A percentile compares a stretch with the other conserved stretches of the same genome.
These are phyloP conservation scores for Aphidius colemani DNA, from an alignment of 2,888 invertebrate species.

Conservation along the genomic window DNA sequence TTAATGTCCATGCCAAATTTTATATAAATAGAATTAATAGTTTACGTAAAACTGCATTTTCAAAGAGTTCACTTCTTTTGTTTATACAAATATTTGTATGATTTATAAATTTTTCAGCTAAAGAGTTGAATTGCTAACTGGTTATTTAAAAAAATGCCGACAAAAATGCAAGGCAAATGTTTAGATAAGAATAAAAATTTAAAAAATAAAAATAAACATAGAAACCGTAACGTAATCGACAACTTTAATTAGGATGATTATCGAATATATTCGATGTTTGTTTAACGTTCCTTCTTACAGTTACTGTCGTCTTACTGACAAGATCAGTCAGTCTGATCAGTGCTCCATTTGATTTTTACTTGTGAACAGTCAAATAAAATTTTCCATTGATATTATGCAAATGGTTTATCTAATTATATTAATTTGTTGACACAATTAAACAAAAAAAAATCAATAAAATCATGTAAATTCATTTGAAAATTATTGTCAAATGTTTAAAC, in stretches of 20 bases:
- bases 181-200: neutral
- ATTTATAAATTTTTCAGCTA: no score
- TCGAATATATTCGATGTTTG: constrained; percentile 42
- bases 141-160: no score
- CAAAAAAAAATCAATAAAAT: neutral
- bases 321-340: constrained; percentile 36
- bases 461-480: neutral
- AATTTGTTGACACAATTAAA: no score
- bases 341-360: constrained; percentile 32
- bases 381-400: neutral
- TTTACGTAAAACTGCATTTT: no score
- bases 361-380: constrained; percentile 20
- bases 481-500: neutral
- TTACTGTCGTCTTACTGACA: constrained; percentile 42
- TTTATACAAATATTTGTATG: no score
- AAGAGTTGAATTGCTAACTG: no score
- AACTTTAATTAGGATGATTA: constrained; percentile 53
- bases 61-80: no score
- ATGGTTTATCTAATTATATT: no score
- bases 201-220: neutral
- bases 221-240: constrained; percentile 20
- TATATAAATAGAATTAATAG: no score
- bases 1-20: no score
- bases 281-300: constrained; percentile 59
- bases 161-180: no score